Conservation (phyloP, 2,797 vertebrate genomes). For the Sus cebifrons region DNA sequence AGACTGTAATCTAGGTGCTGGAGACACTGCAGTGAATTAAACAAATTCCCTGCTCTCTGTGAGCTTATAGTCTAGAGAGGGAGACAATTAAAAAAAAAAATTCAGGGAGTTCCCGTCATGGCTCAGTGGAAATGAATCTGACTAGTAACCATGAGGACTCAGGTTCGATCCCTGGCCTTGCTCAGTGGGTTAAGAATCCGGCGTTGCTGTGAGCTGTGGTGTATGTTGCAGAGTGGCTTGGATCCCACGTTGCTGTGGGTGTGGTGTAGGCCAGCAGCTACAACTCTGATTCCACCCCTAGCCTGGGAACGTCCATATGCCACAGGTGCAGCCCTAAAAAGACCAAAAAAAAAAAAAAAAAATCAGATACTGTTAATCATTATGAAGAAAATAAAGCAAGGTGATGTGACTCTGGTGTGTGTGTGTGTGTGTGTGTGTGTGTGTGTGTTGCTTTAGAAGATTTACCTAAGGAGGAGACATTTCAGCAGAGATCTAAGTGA, state of each 20-base stretch:
- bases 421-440: not conserved
- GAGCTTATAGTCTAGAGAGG: not conserved
- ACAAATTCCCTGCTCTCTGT: not conserved
- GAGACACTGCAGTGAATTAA: not conserved
- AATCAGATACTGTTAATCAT: not conserved
- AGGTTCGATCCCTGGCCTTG: no score
- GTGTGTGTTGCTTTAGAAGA: not conserved
- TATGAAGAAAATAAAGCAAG: not conserved
- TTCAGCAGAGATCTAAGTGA: slow-evolving; percentile 1
- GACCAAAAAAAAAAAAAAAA: not conserved
- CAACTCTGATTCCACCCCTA: no score
- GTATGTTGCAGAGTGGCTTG: no score
- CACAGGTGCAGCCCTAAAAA: no score
- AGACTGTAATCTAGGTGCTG: not conserved
- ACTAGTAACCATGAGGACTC: no score
- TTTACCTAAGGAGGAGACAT: not conserved
- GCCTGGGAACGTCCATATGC: no score
- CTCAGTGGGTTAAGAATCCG: no score
- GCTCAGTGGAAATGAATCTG: no score
- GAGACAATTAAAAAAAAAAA: not conserved
- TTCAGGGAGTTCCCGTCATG: no score
- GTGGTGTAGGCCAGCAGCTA: no score
- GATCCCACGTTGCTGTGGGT: no score
- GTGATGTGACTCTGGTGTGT: not conserved
- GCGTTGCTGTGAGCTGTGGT: no score